Evolutionary conservation across 2,797 vertebrate species (phyloP), one percentile per base, ranked within the genome.

Genomic region (Micropoecilia bifurca): DNA sequence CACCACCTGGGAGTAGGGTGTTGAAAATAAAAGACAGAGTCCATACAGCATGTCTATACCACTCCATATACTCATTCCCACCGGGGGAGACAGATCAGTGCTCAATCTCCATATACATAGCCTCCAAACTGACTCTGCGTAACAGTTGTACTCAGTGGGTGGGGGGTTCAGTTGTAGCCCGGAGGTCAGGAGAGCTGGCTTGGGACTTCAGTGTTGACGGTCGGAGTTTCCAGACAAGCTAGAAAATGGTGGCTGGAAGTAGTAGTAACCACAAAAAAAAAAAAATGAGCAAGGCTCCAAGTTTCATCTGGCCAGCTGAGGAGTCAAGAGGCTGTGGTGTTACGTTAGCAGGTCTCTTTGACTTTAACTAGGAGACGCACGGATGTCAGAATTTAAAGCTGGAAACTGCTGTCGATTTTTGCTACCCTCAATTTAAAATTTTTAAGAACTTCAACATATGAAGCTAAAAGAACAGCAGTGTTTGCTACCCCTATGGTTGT

Each of bases 21-120:
- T 96, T 96, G 96, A 95, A 96, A 97, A 98, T 96, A 97, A 96
- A 97, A 97, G 95, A 96, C 97, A 95, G 96, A 95, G 95, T 91
- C 92, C 89, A 91, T 90, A 89, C 88, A 91, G 87, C 86, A 91
- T 93, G 91, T 92, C 91, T 89, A 94, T 93, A 88, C 84, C 85
- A 92, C 89, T 93, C 85, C 86, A 90, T 92, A 90, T 84, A 89
- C 81, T 75, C 82, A 71, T 85, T 89, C 86, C 90, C 93, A 91
- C 81, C 71, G 86, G 87, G 74, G 91, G 76, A 88, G 85, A 90
- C 90, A 87, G 90, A 93, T 90, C 92, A 90, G 79, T 79, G 88
- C 87, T 93, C 90, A 81, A 94, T 94, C 88, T 93, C 90, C 92
- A 92, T 93, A 93, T 80, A 90, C 90, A 92, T 88, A 87, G 82